Evolutionary conservation across 2,888 invertebrate genomes (phyloP), one percentile per base, ranked within the genome.

Genomic region (Oithona nana): DNA sequence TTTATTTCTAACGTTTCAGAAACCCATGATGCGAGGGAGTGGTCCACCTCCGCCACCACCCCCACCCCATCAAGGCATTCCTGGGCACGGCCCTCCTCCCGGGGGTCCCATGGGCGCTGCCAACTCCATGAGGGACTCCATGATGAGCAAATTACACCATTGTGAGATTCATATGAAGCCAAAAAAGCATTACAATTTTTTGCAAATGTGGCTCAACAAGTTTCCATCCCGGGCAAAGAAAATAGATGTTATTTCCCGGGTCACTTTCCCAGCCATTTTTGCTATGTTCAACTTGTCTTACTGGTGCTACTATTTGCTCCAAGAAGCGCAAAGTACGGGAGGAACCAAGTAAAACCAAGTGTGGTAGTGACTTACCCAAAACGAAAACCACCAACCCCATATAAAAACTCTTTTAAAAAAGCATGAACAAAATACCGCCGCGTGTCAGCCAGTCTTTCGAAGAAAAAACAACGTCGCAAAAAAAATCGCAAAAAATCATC

Each of bases 241-340:
- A 75, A 93, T 93, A 75, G 93, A 93, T 77, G 93, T 92, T 77
- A 88, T 93, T 73, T 90, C 92, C 65, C 81, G 90, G 75, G 90
- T 92, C 77, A 88, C 86, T 69, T 92, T 92, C 78, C 90, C 90
- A 67, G 81, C 90, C 74, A 89, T 90, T 69, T 92, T 92, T 77
- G 90, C 89, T 68, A 80, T 90, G 71, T 92, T 92, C 80, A 92
- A 92, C 76, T 79, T 90, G 76, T 84, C 87, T 75, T 92, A 92
- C 78, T 92, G 92, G 92, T 81, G 84, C 68, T 86, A 86, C 68
- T 88, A 88, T 76, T 78, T 87, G 69, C 83, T 86, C 28, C 65
- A 58, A 24, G 58, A 58, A 48, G 58, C 58, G 1, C 31, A 58
- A 48, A 58, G 22, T 48, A n/a, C n/a, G n/a, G n/a, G n/a, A n/a